Evolutionary conservation across 2,113 vertebrate species (phyloP), one percentile per base, ranked within the genome.

Genomic region (Sapayoa aenigma): DNA sequence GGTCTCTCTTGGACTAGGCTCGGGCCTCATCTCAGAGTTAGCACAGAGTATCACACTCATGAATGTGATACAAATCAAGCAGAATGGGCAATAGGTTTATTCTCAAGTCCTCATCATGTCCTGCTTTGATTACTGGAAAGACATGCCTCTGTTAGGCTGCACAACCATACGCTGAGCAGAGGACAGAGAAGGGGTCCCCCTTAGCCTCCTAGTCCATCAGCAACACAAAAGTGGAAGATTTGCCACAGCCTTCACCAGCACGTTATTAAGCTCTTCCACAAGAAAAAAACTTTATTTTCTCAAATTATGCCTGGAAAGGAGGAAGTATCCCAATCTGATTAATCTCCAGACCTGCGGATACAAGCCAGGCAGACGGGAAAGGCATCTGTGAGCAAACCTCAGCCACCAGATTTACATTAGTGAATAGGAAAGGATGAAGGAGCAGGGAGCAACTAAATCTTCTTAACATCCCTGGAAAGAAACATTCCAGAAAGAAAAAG

Each of bases 301-400:
- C 49, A 87, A 84, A 42, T 1, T 14, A 23, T 53, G 10, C 21
- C 37, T 55, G 63, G 20, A 24, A 75, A 72, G 16, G 14, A 81
- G 20, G 35, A 82, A 52, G 4, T 4, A 33, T 60, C 8, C 17
- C 18, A 37, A 63, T 13, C 11, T 46, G 15, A 46, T 90, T 66
- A 60, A 59, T 42, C 6, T 50, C 47, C 60, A 89, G 56, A 19
- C 10, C 23, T 63, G 42, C 27, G 35, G 44, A 24, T 59, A 52
- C 1, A 20, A 33, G 27, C 44, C 62, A 88, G 59, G 35, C 23
- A 42, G 35, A 80, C 11, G 86, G 22, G n/a, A 76, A 84, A 75
- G 53, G 35, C 0, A 0, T 18, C 66, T 60, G 12, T 35, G 23
- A 63, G 46, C n/a, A 82, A 65, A 63, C 3, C 12, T 46, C 39